phyloP scores from a whole-genome alignment of 1,140 invertebrate genomes.

The Cephus cinctus region DNA sequence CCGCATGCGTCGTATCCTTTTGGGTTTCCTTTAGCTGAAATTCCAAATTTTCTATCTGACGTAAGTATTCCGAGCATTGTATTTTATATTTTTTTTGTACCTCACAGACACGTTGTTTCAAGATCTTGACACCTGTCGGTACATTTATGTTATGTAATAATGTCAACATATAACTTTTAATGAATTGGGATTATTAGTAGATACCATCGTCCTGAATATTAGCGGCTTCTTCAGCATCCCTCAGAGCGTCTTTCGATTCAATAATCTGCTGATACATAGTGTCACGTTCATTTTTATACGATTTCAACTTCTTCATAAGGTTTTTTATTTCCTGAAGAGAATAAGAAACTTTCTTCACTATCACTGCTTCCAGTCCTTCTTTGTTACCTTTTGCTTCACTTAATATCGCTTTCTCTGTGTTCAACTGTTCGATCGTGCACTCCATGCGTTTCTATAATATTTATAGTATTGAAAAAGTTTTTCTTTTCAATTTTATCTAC shows the following conservation, averaged over 20 bases:
- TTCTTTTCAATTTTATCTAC: too few relatives aligned
- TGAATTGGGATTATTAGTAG: neutral
- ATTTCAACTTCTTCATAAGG: constrained; percentile 7
- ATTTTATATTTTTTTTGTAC: neutral
- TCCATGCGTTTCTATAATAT: constrained; percentile 12
- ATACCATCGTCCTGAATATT: neutral
- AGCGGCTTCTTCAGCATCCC: neutral
- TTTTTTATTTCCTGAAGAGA: neutral
- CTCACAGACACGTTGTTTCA: neutral
- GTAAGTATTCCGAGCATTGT: constrained; percentile 1
- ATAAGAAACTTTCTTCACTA: neutral
- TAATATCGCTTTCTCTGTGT: constrained; percentile 4
- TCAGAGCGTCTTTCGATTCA: constrained; percentile 2
- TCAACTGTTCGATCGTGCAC: constrained; percentile 11
- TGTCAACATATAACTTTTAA: neutral
- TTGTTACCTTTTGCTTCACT: neutral
- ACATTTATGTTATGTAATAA: neutral
- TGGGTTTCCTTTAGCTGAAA: neutral
- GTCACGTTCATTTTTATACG: constrained; percentile 6
- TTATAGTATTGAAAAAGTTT: constrained; percentile 7
- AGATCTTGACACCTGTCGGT: neutral
- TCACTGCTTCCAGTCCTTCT: neutral
- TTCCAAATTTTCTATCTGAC: constrained; percentile 1
- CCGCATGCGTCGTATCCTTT: constrained; percentile 9
- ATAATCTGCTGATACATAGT: constrained; percentile 1